Base-by-base conservation (phyloP, 30 jellyfish, hydroid and myxozoan species). In the Mastigias papua region DNA sequence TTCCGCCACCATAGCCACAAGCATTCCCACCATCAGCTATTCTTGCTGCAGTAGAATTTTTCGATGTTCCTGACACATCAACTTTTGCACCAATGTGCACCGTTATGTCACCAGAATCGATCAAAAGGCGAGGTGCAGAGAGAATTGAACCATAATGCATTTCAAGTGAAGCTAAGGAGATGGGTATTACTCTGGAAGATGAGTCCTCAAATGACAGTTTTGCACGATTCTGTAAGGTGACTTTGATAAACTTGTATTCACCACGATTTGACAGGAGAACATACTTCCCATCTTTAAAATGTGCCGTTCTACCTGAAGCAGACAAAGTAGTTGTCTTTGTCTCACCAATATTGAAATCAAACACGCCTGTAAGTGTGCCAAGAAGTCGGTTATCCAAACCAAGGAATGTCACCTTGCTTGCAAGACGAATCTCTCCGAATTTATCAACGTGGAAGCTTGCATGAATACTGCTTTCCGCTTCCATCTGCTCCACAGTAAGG, bases 1-100 rank as follows among this genome's bases (percentile, higher is more conserved):
- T 46, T 13, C 89, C 89, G 49, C 94, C 94, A 16, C 94, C 94
- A 20, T 73, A 65, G 6, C 94, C 94, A 74, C 94, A 86, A 31
- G 28, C 22, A 25, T 69, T 73, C 15, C 94, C 94, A 49, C 94
- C 94, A 21, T 64, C 94, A 34, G 69, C 57, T 7, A 29, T 21
- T 32, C 49, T 26, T 15, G 81, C 25, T 2, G 78, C 89, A 37
- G 51, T 72, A 7, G 84, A 21, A 17, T 27, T 63, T n/a, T 22
- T 48, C 34, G 62, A 29, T 10, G 74, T 27, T 46, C 89, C 94
- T 1, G 94, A 86, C 16, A 74, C 89, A 65, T 76, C 84, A 32
- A 86, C 62, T 21, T 34, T 72, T 7, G 89, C 94, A 62, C 94
- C 94, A 61, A 58, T 69, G 32, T 76, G 94, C 33, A 86, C 1